Evolutionary conservation across 2,113 vertebrate genomes (phyloP), one percentile per base, ranked within the genome.

Genomic region (Stegostoma tigrinum): DNA sequence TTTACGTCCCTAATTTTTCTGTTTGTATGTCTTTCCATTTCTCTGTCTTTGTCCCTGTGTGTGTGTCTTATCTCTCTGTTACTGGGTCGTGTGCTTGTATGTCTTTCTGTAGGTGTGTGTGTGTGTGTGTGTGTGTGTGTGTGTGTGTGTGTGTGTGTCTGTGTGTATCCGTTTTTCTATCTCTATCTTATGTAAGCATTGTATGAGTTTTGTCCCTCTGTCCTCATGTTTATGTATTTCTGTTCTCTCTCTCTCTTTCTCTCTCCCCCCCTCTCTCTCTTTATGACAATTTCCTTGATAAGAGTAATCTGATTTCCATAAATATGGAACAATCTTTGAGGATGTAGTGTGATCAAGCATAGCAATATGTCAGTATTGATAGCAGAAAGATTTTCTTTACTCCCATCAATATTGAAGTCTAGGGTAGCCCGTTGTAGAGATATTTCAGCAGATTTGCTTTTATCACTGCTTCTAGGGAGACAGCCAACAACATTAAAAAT

Each of bases 251-350:
- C n/a, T 80, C 75, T 80, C 14, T n/a, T 3, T 80, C n/a, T 80
- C 75, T 80, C 34, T 3, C 75, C 12, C 2, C 5, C 66, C 5
- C 67, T 68, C 67, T 68, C 67, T 68, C 2, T 2, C 3, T 42
- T 15, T 24, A 3, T 17, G 19, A 38, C 78, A 80, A 80, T 42
- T 38, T n/a, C 78, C n/a, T 80, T 38, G 14, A 80, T 17, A n/a
- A 80, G 15, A 15, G n/a, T 80, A 80, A 80, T 80, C 78, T 80
- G n/a, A 80, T 80, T 80, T 80, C n/a, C 78, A 80, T 80, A 80
- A 80, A 80, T 80, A n/a, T 80, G 14, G 78, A 80, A 80, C 78
- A 80, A 80, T 80, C 78, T 80, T 80, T 80, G 78, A 80, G n/a
- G n/a, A 19, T 80, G 78, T 80, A 80, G n/a, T 80, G 78, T 12